Evolutionary conservation across 2,797 vertebrate species (phyloP).

Genomic region (Neosilurus hyrtlii): DNA sequence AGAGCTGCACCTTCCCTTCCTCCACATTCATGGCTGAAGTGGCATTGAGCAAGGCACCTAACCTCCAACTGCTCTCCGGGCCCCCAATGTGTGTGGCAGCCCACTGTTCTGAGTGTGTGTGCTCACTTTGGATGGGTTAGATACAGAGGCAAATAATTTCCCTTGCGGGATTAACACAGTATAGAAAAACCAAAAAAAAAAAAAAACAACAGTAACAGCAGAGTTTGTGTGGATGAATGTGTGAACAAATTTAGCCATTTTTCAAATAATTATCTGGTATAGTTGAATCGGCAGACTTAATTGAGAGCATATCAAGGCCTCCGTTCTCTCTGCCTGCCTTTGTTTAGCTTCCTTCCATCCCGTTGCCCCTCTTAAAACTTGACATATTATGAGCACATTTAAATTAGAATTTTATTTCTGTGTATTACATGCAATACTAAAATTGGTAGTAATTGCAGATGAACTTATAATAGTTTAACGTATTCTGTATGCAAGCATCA

Average conservation of each 20-base stretch:
- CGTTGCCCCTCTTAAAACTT: slow-evolving; percentile 27
- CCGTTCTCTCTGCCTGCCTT: neutral
- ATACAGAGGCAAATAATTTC: no score
- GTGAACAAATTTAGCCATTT: neutral
- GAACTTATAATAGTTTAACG: neutral
- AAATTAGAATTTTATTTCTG: neutral
- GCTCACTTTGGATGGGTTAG: no score
- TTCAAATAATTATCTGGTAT: neutral
- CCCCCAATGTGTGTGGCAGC: no score
- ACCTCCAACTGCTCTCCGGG: no score
- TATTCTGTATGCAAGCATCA: slow-evolving; percentile 8
- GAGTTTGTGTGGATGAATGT: neutral
- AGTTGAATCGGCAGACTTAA: neutral
- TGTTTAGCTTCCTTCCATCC: slow-evolving; percentile 1
- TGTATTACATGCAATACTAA: neutral
- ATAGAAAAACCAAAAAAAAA: no score
- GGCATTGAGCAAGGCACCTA: no score
- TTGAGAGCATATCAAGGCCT: neutral
- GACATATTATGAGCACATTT: neutral
- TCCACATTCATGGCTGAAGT: no score
- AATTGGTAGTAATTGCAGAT: slow-evolving; percentile 4
- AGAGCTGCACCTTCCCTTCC: no score
- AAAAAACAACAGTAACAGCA: neutral
- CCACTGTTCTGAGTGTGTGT: no score
- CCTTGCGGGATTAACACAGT: no score